Evolutionary conservation across 35 echinoderm and acorn worm genomes (phyloP).

Genomic region (Heliocidaris erythrogramma): DNA sequence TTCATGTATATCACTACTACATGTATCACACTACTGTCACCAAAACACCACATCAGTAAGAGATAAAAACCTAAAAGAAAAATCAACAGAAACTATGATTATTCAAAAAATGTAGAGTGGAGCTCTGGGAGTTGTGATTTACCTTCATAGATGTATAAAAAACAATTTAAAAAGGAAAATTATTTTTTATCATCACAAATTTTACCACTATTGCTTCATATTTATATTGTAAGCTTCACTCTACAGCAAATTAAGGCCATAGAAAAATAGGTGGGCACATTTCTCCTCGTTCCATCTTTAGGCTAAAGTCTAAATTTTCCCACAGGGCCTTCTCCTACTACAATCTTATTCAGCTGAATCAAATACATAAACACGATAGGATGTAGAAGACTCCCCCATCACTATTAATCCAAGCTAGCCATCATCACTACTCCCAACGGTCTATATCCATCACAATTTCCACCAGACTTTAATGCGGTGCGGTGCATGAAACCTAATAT

Average conservation of each 20-base stretch:
- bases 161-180: too few relatives aligned
- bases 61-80: too few relatives aligned
- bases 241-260: not conserved
- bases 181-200: too few relatives aligned
- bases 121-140: too few relatives aligned
- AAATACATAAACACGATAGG: not conserved
- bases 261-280: not conserved
- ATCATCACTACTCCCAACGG: not conserved
- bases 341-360: not conserved
- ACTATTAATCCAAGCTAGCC: not conserved
- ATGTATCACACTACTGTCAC: too few relatives aligned
- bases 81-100: too few relatives aligned
- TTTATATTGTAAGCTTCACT: not conserved
- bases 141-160: too few relatives aligned
- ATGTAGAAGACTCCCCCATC: not conserved
- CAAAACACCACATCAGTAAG: too few relatives aligned
- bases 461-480: not conserved
- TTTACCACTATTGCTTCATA: not conserved
- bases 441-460: not conserved
- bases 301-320: not conserved
- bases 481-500: not conserved
- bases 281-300: not conserved
- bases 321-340: not conserved
- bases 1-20: too few relatives aligned
- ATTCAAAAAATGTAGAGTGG: too few relatives aligned